Evolutionary conservation across 2,797 vertebrate species (phyloP), one percentile per base, ranked within the genome.

Genomic region (Phrynocephalus guinanensis): DNA sequence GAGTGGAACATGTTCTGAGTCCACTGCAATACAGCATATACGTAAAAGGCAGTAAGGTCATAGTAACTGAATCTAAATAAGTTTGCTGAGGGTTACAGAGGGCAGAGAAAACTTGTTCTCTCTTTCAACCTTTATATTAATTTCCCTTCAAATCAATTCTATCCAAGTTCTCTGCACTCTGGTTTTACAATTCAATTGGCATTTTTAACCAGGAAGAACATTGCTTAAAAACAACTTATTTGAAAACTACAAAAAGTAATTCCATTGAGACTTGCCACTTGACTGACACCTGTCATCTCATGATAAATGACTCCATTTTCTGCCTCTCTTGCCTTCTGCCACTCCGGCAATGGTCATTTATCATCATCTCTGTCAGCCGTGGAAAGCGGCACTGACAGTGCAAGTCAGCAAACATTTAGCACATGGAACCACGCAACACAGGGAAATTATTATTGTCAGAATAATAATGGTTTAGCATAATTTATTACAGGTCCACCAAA

Each of bases 391-490:
- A 98, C 97, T 98, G 99, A 99, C 99, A 99, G 98, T 98, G 98
- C 98, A 98, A 99, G 99, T 99, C 99, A 99, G 99, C 98, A 99
- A 99, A 99, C 99, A 99, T 99, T 99, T 99, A 99, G 99, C 98
- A 98, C 98, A 98, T 98, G 97, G 98, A 98, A 98, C 98, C 97
- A 97, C 97, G 97, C 98, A 98, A 98, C 98, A 98, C 97, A 91
- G 98, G 98, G 98, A 99, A 99, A 99, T 99, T 98, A 99, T 99
- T 99, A 99, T 99, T 99, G 99, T 99, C 99, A 99, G 98, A 99
- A 99, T 99, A 99, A 99, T 99, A 99, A 99, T 99, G 98, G 98
- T 99, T 99, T 99, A 99, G 99, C 99, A 99, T 99, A 99, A 99
- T 99, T 99, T 99, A 99, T 99, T 99, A 99, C 98, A 98, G 98